Percentiles rank a stretch among this genome's conserved stretches.
Evolutionary conservation across 2,797 vertebrate species (phyloP).

Genomic region (Momotus momota): DNA sequence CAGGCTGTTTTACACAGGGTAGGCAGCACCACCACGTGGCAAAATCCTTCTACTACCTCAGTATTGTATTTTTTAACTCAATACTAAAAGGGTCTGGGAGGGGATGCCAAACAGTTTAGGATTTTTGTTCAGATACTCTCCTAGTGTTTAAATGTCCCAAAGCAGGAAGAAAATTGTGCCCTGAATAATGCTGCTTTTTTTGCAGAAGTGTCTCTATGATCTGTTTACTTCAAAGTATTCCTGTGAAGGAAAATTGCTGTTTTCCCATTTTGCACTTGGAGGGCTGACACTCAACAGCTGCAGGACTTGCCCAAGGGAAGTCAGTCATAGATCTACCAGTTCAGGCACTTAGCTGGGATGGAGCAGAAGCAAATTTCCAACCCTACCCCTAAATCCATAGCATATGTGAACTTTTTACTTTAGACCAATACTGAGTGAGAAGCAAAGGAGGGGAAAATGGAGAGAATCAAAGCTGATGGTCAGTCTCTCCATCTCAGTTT

Average conservation of each 20-base stretch:
- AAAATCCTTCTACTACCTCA: neutral
- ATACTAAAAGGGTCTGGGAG: neutral
- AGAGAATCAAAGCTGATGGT: neutral
- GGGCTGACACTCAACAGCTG: neutral
- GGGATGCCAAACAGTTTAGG: neutral
- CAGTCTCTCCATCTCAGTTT: neutral
- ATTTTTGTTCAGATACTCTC: neutral
- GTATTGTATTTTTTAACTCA: accelerated
- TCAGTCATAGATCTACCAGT: neutral
- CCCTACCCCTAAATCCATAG: neutral
- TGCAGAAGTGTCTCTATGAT: neutral
- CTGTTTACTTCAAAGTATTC: neutral
- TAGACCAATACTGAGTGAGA: neutral
- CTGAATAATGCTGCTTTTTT: neutral
- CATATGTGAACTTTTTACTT: neutral
- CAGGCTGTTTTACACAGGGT: neutral
- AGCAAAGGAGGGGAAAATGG: neutral
- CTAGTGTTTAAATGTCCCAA: neutral
- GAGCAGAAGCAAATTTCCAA: neutral
- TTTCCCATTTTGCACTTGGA: neutral
- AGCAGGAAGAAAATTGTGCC: neutral
- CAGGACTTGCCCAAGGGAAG: neutral
- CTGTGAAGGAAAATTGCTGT: neutral
- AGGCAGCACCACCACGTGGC: conserved; percentile 50
- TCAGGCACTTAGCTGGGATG: neutral